phyloP scores from a whole-genome alignment of 1,140 invertebrate genomes.

The Antheraea mylitta region DNA sequence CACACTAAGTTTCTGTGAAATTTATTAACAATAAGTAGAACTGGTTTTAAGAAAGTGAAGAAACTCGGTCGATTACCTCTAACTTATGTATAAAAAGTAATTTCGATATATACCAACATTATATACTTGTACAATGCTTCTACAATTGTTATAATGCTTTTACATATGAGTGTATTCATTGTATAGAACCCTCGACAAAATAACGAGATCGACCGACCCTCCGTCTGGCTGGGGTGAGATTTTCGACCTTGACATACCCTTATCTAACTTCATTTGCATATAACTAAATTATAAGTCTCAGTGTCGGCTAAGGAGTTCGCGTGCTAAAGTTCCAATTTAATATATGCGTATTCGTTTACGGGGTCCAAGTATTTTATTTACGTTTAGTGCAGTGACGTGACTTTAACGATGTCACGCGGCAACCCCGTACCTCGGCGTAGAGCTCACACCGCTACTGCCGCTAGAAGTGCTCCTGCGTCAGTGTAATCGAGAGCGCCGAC shows the following conservation, averaged over 20 bases:
- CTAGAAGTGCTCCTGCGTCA: slow-evolving; percentile 43
- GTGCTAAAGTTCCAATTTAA: not conserved
- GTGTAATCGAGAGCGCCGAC: slow-evolving; percentile 51
- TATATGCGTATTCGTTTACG: slow-evolving; percentile 10
- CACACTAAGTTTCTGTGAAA: not conserved
- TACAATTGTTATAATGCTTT: not conserved
- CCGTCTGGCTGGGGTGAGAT: slow-evolving; percentile 58
- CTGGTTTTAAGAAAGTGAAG: slow-evolving; percentile 13
- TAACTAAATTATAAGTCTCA: not conserved
- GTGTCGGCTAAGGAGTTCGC: not conserved
- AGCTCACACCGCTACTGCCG: slow-evolving; percentile 27
- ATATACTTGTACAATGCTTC: not conserved
- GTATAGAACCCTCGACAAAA: slow-evolving; percentile 27
- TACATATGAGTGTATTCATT: slow-evolving; percentile 39
- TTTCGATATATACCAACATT: not conserved
- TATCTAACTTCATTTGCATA: slow-evolving; percentile 19
- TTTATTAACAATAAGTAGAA: not conserved
- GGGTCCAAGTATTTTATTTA: slow-evolving; percentile 31
- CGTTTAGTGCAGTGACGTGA: slow-evolving; percentile 26
- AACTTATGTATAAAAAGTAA: not conserved
- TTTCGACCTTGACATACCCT: slow-evolving; percentile 61
- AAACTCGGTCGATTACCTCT: not conserved
- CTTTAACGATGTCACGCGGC: slow-evolving; percentile 43
- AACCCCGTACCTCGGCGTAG: slow-evolving; percentile 24
- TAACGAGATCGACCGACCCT: slow-evolving; percentile 41